Percentiles rank a stretch among this genome's conserved stretches.
Conservation (phyloP, 2,113 vertebrate genomes). For the Hemibagrus wyckioides region DNA sequence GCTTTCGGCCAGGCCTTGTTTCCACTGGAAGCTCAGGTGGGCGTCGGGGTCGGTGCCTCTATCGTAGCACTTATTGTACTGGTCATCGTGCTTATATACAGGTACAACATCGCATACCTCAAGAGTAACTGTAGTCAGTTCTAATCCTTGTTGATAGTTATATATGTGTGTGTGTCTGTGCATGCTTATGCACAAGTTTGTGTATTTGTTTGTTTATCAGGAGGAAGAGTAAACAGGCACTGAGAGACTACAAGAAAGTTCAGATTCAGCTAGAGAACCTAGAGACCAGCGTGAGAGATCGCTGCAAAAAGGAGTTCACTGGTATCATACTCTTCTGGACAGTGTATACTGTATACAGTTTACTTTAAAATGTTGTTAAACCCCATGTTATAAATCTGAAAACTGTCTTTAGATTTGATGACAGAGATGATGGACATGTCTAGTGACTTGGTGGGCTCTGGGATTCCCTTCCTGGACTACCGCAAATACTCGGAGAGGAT, state of each 20-base stretch:
- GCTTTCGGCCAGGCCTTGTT: constrained; percentile 86
- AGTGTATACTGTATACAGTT: background rate
- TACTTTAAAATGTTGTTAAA: background rate
- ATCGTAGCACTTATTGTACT: constrained; percentile 92
- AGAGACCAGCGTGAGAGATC: constrained; percentile 96
- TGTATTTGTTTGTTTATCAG: constrained; percentile 65
- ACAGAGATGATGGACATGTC: constrained; percentile 99
- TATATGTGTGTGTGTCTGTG: background rate
- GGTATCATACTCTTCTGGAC: constrained; percentile 67
- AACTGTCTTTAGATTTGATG: constrained; percentile 84
- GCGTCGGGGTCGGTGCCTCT: constrained; percentile 90
- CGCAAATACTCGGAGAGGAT: constrained; percentile 91
- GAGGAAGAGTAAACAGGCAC: constrained; percentile 96
- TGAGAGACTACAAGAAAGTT: constrained; percentile 97
- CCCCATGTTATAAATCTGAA: background rate
- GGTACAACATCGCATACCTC: constrained; percentile 66
- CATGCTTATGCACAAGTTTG: background rate
- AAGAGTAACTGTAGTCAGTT: background rate
- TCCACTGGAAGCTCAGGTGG: constrained; percentile 91
- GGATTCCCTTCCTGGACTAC: constrained; percentile 97
- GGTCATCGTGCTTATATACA: constrained; percentile 95
- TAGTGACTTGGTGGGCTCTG: constrained; percentile 92
- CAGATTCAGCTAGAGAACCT: constrained; percentile 98
- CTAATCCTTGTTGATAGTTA: background rate
- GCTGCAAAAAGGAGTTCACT: constrained; percentile 98